Evolutionary conservation across 1,140 invertebrate species (phyloP), one percentile per base, ranked within the genome.

Genomic region (Bombus turneri): DNA sequence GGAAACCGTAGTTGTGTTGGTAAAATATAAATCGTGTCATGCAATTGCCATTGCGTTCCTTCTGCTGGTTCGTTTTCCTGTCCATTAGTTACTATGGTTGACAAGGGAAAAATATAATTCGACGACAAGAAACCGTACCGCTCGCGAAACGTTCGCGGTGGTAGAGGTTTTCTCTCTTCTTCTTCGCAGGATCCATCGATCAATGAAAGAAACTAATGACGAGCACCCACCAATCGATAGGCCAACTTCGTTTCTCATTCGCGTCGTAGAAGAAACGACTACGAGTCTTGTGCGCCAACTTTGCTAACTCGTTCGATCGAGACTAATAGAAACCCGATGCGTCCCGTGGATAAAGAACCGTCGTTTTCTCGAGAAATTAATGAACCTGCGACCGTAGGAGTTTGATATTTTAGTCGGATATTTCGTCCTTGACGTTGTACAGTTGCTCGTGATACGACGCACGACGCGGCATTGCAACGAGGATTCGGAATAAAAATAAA

Each of bases 281-380:
- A 78, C 74, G 82, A 78, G 43, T 78, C 22, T 34, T 59, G 53
- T 37, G 59, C 53, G 6, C 78, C 34, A 78, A 78, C 37, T 83
- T 78, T 8, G 25, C 82, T 78, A 83, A 83, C 82, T 78, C 82
- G 82, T 78, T 83, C 75, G 25, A 64, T 18, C 75, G 74, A 83
- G 71, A 78, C 82, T 83, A 83, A 83, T 83, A 78, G 82, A 83
- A 83, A 83, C 75, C 59, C 82, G 82, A 83, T 83, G 82, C 75
- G 74, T 59, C 41, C 22, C 62, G 75, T 37, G 82, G 64, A 77
- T 77, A 77, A 83, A 82, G 80, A 82, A 6, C 3, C 72, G 34
- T 25, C 59, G 41, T 31, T 83, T 66, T 39, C 59, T n/a, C 62
- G 34, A 25, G 9, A n/a, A 43, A 28, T 28, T 57, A 77, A 77